Evolutionary conservation across 2,888 invertebrate genomes (phyloP).

Genomic region (Nowickia ferox): DNA sequence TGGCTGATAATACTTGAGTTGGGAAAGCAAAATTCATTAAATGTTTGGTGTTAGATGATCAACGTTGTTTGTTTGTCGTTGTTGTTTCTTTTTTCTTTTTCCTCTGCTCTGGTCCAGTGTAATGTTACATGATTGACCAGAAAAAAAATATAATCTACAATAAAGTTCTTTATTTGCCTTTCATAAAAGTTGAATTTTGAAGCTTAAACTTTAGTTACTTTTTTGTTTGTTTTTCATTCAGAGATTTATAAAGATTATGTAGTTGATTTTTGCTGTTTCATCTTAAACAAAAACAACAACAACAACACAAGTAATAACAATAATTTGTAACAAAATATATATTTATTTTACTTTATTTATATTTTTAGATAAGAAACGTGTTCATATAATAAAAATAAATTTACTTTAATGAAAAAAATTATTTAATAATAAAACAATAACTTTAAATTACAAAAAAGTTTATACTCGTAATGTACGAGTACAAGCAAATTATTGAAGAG

Average conservation of each 20-base stretch:
- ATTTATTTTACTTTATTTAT: slow-evolving; percentile 50
- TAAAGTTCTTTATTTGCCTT: slow-evolving; percentile 53
- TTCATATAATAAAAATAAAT: slow-evolving; percentile 70
- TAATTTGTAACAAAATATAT: slow-evolving; percentile 67
- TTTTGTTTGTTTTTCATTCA: not conserved
- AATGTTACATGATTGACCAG: slow-evolving; percentile 45
- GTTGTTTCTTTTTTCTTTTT: not conserved
- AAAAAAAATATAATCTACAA: slow-evolving; percentile 18
- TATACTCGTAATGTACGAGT: not conserved
- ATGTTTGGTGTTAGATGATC: slow-evolving; percentile 68
- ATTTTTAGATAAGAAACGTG: slow-evolving; percentile 60
- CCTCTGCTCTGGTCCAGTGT: not conserved
- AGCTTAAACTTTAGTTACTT: slow-evolving; percentile 16
- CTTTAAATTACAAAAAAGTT: slow-evolving; percentile 37
- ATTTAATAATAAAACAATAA: slow-evolving; percentile 42
- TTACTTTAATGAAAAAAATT: slow-evolving; percentile 53
- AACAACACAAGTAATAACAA: slow-evolving; percentile 56
- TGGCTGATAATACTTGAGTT: slow-evolving; percentile 40
- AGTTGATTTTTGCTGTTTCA: slow-evolving; percentile 47
- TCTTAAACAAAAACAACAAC: slow-evolving; percentile 44
- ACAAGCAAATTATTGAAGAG: slow-evolving; percentile 9
- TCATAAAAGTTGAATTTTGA: slow-evolving; percentile 18
- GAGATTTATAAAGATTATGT: slow-evolving; percentile 67
- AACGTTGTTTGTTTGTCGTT: slow-evolving; percentile 46
- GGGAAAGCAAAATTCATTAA: slow-evolving; percentile 64